Evolutionary conservation across 2,797 vertebrate species (phyloP).

Genomic region (Halcyon chelicuti): DNA sequence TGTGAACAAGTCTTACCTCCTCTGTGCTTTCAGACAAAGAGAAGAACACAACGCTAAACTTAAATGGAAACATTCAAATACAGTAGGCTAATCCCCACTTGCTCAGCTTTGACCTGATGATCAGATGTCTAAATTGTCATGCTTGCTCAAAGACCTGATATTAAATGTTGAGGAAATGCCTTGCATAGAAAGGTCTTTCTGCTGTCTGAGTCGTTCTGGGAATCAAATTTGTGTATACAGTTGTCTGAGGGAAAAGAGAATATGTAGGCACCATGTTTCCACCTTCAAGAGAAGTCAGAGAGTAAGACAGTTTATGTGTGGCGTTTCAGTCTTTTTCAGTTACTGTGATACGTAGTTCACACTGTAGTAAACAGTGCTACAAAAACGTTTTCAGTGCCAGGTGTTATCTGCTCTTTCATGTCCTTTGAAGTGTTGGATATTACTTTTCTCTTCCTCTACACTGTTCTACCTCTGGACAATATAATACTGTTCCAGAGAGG

Average conservation of each 20-base stretch:
- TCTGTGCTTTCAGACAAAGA: background rate
- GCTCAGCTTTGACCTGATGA: background rate
- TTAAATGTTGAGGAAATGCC: background rate
- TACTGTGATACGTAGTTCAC: background rate
- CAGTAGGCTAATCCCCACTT: background rate
- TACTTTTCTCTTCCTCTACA: background rate
- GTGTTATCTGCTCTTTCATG: background rate
- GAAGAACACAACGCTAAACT: background rate
- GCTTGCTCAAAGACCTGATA: background rate
- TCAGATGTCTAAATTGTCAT: background rate
- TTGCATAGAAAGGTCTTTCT: background rate
- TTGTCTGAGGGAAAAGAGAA: background rate
- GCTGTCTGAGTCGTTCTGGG: background rate
- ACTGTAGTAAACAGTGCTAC: background rate
- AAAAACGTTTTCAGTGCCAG: slow-evolving; percentile 10
- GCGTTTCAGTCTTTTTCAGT: background rate
- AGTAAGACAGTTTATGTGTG: background rate
- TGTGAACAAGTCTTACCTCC: background rate
- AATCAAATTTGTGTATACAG: background rate
- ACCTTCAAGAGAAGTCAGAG: background rate
- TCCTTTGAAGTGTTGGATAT: background rate
- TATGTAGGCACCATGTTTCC: background rate
- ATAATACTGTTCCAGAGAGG: background rate
- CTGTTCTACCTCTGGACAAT: background rate
- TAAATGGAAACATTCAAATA: background rate